phyloP scores from a whole-genome alignment of 1,140 invertebrate species.

The Ridgeia piscesae region DNA sequence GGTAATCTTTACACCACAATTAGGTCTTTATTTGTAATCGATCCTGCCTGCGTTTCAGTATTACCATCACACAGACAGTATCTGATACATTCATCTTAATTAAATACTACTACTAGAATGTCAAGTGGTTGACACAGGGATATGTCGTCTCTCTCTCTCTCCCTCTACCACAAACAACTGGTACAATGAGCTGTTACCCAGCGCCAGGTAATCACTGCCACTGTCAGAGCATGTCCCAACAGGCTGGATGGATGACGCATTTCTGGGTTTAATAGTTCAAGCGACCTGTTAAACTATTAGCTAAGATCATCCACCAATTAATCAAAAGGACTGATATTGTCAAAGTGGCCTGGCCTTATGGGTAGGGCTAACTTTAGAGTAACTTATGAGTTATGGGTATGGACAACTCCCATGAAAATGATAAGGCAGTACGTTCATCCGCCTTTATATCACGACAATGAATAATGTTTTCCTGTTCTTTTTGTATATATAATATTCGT shows the following conservation, averaged over 20 bases:
- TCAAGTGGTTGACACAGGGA: not conserved
- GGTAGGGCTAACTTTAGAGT: not conserved
- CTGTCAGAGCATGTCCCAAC: not conserved
- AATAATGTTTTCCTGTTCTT: too few relatives aligned
- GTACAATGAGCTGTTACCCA: not conserved
- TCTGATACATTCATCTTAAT: not conserved
- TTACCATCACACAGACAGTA: not conserved
- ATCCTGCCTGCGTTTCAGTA: not conserved
- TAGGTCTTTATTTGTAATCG: too few relatives aligned
- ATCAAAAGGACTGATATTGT: not conserved
- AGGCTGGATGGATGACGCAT: not conserved
- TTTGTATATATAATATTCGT: too few relatives aligned
- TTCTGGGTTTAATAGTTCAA: not conserved
- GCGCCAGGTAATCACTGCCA: not conserved
- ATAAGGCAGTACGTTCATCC: too few relatives aligned
- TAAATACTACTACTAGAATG: not conserved
- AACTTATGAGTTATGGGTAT: not conserved
- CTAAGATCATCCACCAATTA: not conserved
- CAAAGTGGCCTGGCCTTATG: not conserved
- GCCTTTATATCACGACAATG: too few relatives aligned
- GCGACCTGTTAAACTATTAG: not conserved
- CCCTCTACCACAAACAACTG: not conserved
- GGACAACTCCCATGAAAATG: too few relatives aligned
- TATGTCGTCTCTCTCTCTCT: not conserved
- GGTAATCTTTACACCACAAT: too few relatives aligned